Evolutionary conservation across 2,797 vertebrate species (phyloP), one percentile per base, ranked within the genome.

Genomic region (Ctenopoma kingsleyae): DNA sequence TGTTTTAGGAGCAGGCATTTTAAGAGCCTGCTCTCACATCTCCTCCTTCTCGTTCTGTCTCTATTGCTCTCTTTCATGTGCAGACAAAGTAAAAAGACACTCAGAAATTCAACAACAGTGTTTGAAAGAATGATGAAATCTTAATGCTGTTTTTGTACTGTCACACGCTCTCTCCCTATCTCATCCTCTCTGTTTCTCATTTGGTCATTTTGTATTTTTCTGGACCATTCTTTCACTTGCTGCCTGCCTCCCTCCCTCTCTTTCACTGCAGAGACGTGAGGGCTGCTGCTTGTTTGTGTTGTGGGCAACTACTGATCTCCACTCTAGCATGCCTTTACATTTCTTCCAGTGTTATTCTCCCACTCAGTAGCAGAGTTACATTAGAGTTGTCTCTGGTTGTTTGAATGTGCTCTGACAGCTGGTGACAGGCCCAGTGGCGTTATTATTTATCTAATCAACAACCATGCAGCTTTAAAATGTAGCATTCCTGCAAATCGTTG

Each of bases 71-170:
- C 71, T 87, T 81, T 86, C 78, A 83, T 78, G 64, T 74, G 77
- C 41, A 62, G 52, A 73, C 65, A 61, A 82, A 72, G 58, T 55
- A 52, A 77, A 82, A 84, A 71, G 63, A 76, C 64, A 65, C 78
- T 82, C 59, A 66, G 56, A 75, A 78, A 80, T 78, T 67, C 58
- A 87, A 83, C 83, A 77, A 71, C 63, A 60, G 72, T 41, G 10
- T 84, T 74, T 78, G 72, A 89, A 76, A 66, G 62, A 80, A 68
- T 68, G 76, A 86, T 86, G 73, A 87, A 87, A 83, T 87, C 75
- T 71, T 85, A 78, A 78, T 79, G 48, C 55, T 8, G 22, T 69
- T 76, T 80, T 80, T 80, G 74, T 74, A 63, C 79, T 78, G 77
- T 78, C 68, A 69, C 66, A 82, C 57, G 68, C 71, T 35, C 66